Evolutionary conservation across 2,797 vertebrate genomes (phyloP), one percentile per base, ranked within the genome.

Genomic region (Micrastur ruficollis): DNA sequence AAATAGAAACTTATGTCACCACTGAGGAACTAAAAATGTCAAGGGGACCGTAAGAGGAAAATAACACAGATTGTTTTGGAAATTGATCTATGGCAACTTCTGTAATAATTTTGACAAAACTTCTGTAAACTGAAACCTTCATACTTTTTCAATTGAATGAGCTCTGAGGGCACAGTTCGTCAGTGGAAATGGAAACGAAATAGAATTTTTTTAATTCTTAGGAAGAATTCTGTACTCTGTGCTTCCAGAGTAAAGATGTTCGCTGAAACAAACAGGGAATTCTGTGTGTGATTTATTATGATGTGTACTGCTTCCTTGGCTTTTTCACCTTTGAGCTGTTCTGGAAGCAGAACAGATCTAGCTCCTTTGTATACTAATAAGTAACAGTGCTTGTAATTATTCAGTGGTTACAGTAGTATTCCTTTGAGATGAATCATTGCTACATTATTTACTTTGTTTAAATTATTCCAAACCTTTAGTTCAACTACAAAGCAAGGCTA

Each of bases 291-390:
- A 97, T 98, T 97, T 97, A 98, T 98, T 97, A 94, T 94, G 93
- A 97, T 95, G 86, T 96, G 90, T 16, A 26, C 29, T 2, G 73
- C 89, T 97, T 96, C 89, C 96, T 86, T 95, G 98, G 95, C 97
- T 96, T 97, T 93, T 97, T 97, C 95, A 98, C 97, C 98, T 97
- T 95, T 78, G 79, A 96, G 97, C 90, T 90, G 95, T 88, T 97
- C 96, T 98, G 97, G 95, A 96, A 97, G 92, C 85, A 89, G 93
- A 96, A 86, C 94, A 94, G 87, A 91, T 96, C 80, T 42, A 88
- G 58, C 93, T 97, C 75, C 96, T 98, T 97, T 98, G 97, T 97
- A 98, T 98, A 84, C 93, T 97, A 97, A 98, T 98, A 98, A 98
- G 97, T 95, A 96, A 91, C 27, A 32, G 92, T 97, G 96, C 93